Conservation (phyloP, 2,888 invertebrate species). For the Cremastinae sp. region DNA sequence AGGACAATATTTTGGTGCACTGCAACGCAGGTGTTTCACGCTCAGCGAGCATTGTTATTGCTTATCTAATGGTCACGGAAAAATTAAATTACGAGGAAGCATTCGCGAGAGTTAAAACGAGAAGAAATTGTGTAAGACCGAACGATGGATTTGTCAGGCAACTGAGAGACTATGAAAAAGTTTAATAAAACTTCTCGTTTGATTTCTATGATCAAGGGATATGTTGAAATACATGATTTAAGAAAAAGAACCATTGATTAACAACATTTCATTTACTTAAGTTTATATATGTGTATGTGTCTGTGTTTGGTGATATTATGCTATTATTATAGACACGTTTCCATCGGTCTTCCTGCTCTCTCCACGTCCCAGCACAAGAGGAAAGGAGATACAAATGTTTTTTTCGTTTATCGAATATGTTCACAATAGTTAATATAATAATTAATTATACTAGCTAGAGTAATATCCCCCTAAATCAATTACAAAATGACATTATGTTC, state of each 20-base stretch:
- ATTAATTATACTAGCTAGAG: conserved; percentile 62
- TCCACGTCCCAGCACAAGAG: not conserved
- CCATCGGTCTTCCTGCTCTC: conserved; percentile 1
- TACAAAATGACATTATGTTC: conserved; percentile 59
- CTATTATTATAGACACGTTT: conserved; percentile 52
- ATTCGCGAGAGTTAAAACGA: conserved; percentile 85
- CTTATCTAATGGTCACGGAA: conserved; percentile 87
- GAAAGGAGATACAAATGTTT: conserved; percentile 26
- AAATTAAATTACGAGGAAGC: conserved; percentile 85
- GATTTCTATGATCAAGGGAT: conserved; percentile 1
- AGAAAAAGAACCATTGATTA: conserved; percentile 44
- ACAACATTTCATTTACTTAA: conserved; percentile 63
- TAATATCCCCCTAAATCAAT: conserved; percentile 60
- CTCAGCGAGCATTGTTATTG: conserved; percentile 89
- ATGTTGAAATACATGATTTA: not conserved
- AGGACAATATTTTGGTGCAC: conserved; percentile 88
- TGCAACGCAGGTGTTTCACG: conserved; percentile 97
- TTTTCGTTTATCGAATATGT: conserved; percentile 48
- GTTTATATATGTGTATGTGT: conserved; percentile 31
- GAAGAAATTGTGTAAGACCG: conserved; percentile 87
- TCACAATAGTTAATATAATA: conserved; percentile 57
- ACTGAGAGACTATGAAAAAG: conserved; percentile 74
- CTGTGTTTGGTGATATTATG: conserved; percentile 49
- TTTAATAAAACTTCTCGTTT: not conserved
- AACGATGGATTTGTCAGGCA: conserved; percentile 91